Base-by-base conservation (phyloP, 1,140 invertebrate species). In the Chionoecetes opilio region DNA sequence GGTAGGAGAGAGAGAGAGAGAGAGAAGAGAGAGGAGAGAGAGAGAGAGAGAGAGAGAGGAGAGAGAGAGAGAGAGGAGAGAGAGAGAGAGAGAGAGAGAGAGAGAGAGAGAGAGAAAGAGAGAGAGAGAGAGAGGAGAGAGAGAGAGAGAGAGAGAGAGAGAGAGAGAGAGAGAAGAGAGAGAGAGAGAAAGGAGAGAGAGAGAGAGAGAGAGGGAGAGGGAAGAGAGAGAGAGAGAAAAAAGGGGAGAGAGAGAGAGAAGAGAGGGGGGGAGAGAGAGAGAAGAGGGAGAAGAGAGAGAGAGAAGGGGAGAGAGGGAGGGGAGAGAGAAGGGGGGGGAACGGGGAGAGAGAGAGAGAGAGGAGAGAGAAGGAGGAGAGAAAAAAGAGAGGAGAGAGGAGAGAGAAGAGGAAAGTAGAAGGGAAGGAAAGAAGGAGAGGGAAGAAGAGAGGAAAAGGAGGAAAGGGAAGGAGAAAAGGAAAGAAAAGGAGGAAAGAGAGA, bases 401-500 rank as follows among this genome's bases (percentile, higher is more conserved):
- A 34, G 85, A 34, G 32, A 21, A 32, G 17, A 21, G 37, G 0
- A 87, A 21, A 3, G 0, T 21, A 21, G 35, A 32, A 37, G 8
- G 32, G 17, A 87, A 37, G 31, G 37, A 29, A 6, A 84, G 82
- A 84, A 0, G 32, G 9, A 84, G 82, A 84, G 9, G 32, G 82
- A 26, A 34, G 32, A n/a, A 75, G 53, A 75, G 53, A 75, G 53
- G n/a, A n/a, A 75, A n/a, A 75, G 53, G n/a, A 75, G n/a, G 53
- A 75, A n/a, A 75, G 53, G n/a, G 53, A 75, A n/a, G n/a, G 53
- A 75, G 53, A 75, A n/a, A 75, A n/a, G n/a, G 53, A 75, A n/a
- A 75, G 53, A 75, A 75, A 75, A n/a, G 53, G 53, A n/a, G n/a
- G n/a, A 75, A 75, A 75, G n/a, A n/a, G n/a, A n/a, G n/a, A n/a